Percentiles rank a stretch among this genome's conserved stretches.
Evolutionary conservation across 2,113 vertebrate species (phyloP).

Genomic region (Heptranchias perlo): DNA sequence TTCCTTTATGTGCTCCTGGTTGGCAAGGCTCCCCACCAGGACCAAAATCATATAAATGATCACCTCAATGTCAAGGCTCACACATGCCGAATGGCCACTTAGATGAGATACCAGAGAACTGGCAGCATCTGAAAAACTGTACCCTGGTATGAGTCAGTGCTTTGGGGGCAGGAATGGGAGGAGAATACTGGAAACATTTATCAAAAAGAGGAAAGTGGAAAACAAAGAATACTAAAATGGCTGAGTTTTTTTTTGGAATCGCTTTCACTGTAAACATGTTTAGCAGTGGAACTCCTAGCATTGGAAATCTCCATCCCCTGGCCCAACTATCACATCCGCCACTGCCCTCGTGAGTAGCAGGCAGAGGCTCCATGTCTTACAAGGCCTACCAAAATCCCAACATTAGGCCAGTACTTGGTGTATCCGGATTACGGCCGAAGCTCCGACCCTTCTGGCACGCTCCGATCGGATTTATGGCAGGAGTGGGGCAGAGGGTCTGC

Average conservation of each 20-base stretch:
- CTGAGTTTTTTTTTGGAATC: too few species aligned
- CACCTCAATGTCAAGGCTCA: too few species aligned
- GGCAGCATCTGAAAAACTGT: too few species aligned
- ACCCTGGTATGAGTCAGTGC: too few species aligned
- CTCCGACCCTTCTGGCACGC: neutral
- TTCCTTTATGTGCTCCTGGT: neutral
- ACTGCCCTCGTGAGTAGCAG: neutral
- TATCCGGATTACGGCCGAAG: neutral
- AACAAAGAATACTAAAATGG: too few species aligned
- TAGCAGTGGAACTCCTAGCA: too few species aligned
- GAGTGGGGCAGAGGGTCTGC: neutral
- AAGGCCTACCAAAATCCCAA: neutral
- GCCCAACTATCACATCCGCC: neutral
- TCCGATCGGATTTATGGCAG: neutral
- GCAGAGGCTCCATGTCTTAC: neutral
- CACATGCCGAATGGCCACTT: too few species aligned
- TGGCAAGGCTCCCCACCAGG: neutral
- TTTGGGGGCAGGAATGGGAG: too few species aligned
- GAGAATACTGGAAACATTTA: too few species aligned
- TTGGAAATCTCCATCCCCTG: too few species aligned
- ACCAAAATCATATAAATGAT: neutral
- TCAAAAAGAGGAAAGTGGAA: too few species aligned
- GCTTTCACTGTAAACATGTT: too few species aligned
- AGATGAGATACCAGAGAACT: neutral
- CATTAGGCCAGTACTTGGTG: neutral